These are phyloP conservation scores for Physella acuta DNA, from an alignment of 1,140 invertebrate species.

Conservation along the genomic window DNA sequence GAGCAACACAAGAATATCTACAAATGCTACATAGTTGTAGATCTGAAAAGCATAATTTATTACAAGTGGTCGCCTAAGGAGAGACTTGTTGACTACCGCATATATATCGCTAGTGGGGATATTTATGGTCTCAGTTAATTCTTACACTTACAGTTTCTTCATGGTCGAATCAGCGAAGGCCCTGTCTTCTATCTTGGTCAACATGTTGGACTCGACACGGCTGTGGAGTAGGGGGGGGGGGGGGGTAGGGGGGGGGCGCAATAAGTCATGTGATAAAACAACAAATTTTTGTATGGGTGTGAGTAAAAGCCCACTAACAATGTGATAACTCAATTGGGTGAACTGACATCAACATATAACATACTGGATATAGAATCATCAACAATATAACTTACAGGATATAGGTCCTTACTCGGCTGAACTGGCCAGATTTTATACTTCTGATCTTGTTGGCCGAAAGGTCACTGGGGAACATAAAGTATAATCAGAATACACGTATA, in stretches of 20 bases:
- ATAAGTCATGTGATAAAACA: background rate
- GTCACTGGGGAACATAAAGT: slow-evolving; percentile 33
- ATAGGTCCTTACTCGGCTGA: slow-evolving; percentile 22
- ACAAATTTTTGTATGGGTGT: background rate
- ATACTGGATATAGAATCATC: background rate
- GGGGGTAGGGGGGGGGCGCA: background rate
- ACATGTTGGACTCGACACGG: slow-evolving; percentile 64
- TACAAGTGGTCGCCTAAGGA: too few relatives aligned
- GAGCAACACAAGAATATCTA: too few relatives aligned
- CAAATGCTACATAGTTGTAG: too few relatives aligned
- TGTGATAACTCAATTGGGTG: background rate
- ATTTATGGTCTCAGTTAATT: too few relatives aligned
- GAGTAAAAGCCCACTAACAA: too few relatives aligned
- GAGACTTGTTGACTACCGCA: too few relatives aligned
- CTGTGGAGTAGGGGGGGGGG: slow-evolving; percentile 30
- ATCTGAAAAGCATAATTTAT: too few relatives aligned
- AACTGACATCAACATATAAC: background rate
- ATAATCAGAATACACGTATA: too few relatives aligned
- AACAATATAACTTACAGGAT: slow-evolving; percentile 24
- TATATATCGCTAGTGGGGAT: too few relatives aligned
- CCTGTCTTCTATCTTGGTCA: slow-evolving; percentile 65
- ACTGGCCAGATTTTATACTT: slow-evolving; percentile 12
- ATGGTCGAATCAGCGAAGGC: slow-evolving; percentile 65
- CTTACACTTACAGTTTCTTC: slow-evolving; percentile 8
- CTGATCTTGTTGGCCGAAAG: slow-evolving; percentile 27